A percentile compares a stretch with the other conserved stretches of the same genome.
phyloP scores from a whole-genome alignment of 2,888 invertebrate species.

The Metellina segmentata region DNA sequence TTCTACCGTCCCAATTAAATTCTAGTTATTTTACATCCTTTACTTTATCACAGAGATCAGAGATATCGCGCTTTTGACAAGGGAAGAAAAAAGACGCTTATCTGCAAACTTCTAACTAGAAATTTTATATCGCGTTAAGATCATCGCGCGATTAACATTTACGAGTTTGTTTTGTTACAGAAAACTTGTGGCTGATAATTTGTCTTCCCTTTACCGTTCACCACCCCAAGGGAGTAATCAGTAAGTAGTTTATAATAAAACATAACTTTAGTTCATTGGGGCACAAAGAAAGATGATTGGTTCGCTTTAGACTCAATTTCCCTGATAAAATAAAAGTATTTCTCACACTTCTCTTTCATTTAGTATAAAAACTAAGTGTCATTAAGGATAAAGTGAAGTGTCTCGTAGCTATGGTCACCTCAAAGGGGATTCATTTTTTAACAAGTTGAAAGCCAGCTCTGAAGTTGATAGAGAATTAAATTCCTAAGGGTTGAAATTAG shows the following conservation, averaged over 20 bases:
- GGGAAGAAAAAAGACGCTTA: constrained; percentile 14
- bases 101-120: constrained; percentile 40
- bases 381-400: constrained; percentile 16
- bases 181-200: constrained; percentile 46
- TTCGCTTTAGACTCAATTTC: constrained; percentile 37
- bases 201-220: constrained; percentile 39
- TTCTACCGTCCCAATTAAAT: constrained; percentile 45
- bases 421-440: neutral
- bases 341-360: constrained; percentile 8
- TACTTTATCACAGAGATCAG: constrained; percentile 36
- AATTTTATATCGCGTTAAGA: constrained; percentile 22
- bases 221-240: constrained; percentile 41
- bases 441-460: neutral
- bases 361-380: constrained; percentile 8
- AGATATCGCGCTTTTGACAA: constrained; percentile 4
- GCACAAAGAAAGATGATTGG: constrained; percentile 36
- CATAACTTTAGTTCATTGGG: neutral
- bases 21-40: constrained; percentile 36
- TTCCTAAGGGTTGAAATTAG: no score
- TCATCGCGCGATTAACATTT: no score
- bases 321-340: constrained; percentile 45
- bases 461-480: no score
- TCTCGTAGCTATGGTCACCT: neutral
- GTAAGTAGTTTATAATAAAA: constrained; percentile 23
- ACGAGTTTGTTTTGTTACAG: constrained; percentile 25